These are phyloP conservation scores for Siphamia tubifer DNA, from an alignment of 2,113 vertebrate species.

Conservation along the genomic window DNA sequence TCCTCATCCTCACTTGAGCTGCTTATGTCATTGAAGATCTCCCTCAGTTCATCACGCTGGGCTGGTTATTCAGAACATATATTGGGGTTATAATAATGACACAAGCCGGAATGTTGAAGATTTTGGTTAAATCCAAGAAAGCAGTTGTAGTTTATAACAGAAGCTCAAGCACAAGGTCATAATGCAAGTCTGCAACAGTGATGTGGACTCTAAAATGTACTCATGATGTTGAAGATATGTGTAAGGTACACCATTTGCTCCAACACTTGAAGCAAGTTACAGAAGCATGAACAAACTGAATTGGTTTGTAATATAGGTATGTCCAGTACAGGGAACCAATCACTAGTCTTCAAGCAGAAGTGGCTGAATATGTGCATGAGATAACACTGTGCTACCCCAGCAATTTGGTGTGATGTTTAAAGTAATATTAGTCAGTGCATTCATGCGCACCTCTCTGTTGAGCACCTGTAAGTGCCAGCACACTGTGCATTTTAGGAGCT, in stretches of 20 bases:
- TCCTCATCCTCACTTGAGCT: conserved; percentile 92
- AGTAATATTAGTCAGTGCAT: neutral
- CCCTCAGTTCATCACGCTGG: conserved; percentile 83
- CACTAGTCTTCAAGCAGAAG: neutral
- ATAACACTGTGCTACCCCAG: neutral
- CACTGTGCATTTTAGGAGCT: neutral
- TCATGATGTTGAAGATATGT: no score
- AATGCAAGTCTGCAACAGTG: neutral
- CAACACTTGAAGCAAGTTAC: neutral
- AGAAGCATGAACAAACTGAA: neutral
- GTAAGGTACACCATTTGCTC: no score
- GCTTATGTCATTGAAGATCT: conserved; percentile 90
- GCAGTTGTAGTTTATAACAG: neutral
- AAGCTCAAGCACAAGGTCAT: neutral
- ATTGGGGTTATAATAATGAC: neutral
- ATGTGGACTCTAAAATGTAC: neutral
- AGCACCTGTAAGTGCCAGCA: neutral
- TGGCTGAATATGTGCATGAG: neutral
- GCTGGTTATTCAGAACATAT: conserved; percentile 48
- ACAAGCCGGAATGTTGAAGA: neutral
- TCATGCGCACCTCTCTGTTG: neutral
- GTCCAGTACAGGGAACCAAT: neutral
- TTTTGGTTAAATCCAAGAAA: neutral
- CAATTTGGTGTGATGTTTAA: no score
- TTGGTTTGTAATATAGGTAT: neutral